These are phyloP conservation scores for Microcebus griseorufus DNA, from an alignment of 2,113 vertebrate species.

Conservation along the genomic window DNA sequence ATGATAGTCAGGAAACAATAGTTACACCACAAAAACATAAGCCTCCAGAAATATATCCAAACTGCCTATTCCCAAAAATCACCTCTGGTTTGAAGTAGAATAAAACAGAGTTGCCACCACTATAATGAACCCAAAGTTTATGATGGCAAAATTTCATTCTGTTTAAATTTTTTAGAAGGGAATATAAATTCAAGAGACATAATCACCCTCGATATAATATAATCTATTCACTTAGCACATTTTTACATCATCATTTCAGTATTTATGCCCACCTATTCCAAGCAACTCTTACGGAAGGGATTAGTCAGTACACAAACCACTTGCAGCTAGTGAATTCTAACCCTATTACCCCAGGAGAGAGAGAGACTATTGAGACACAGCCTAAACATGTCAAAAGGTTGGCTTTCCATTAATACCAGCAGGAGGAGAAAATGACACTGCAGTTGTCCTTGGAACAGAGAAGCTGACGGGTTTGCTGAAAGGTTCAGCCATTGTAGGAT, in stretches of 20 bases:
- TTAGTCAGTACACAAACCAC: conserved; percentile 34
- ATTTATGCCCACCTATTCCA: conserved; percentile 8
- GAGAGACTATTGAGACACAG: conserved; percentile 25
- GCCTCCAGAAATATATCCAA: background rate
- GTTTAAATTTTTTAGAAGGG: background rate
- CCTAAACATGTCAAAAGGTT: conserved; percentile 65
- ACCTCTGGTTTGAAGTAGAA: background rate
- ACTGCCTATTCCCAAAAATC: background rate
- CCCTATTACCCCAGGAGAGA: conserved; percentile 4
- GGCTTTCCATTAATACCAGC: conserved; percentile 68
- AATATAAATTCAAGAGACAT: background rate
- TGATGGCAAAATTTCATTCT: background rate
- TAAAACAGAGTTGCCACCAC: background rate
- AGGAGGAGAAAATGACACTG: conserved; percentile 55
- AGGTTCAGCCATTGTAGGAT: conserved; percentile 51
- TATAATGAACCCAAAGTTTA: background rate
- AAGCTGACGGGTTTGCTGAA: conserved; percentile 60
- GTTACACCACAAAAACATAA: background rate
- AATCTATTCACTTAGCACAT: background rate
- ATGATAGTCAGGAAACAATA: background rate
- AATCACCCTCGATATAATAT: background rate
- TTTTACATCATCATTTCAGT: background rate
- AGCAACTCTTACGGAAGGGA: background rate
- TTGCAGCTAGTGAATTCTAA: conserved; percentile 46
- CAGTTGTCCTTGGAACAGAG: conserved; percentile 64